Conservation (phyloP, 2,888 invertebrate genomes). For the Eristalinus aeneus region DNA sequence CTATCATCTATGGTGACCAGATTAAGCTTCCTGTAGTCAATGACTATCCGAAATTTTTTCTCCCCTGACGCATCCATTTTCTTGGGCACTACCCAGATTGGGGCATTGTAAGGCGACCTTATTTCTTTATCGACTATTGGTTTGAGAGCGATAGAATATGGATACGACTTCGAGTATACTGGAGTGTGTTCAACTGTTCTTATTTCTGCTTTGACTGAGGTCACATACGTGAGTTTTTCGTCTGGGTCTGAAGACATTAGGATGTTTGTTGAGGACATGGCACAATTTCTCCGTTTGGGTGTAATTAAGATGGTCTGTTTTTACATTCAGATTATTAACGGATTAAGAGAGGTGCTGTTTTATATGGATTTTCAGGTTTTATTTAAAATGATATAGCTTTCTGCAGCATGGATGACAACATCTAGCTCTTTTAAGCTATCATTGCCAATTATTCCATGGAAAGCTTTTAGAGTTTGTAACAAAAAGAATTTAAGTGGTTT, state of each 20-base stretch:
- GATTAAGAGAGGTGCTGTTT: slow-evolving; percentile 1
- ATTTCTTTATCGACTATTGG: slow-evolving; percentile 19
- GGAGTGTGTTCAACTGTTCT: slow-evolving; percentile 72
- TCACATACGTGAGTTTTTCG: neutral
- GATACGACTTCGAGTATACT: slow-evolving; percentile 74
- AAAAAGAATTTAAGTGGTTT: neutral
- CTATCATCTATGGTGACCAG: no score
- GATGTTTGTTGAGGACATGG: no score
- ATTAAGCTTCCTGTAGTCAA: no score
- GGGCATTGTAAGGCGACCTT: slow-evolving; percentile 27
- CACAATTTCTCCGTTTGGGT: no score
- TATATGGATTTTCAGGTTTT: neutral
- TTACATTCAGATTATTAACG: neutral
- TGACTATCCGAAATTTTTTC: neutral
- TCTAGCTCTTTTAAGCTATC: slow-evolving; percentile 7
- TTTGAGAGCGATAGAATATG: slow-evolving; percentile 75
- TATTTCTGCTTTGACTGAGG: slow-evolving; percentile 75
- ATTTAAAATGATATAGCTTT: neutral
- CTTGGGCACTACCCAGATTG: neutral
- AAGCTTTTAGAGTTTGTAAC: neutral
- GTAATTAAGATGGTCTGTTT: slow-evolving; percentile 10
- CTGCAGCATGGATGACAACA: slow-evolving; percentile 17
- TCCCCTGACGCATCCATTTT: no score
- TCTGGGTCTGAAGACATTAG: neutral
- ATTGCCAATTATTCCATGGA: slow-evolving; percentile 4